Conservation (phyloP, 2,113 vertebrate species). For the Pachyramphus minor region DNA sequence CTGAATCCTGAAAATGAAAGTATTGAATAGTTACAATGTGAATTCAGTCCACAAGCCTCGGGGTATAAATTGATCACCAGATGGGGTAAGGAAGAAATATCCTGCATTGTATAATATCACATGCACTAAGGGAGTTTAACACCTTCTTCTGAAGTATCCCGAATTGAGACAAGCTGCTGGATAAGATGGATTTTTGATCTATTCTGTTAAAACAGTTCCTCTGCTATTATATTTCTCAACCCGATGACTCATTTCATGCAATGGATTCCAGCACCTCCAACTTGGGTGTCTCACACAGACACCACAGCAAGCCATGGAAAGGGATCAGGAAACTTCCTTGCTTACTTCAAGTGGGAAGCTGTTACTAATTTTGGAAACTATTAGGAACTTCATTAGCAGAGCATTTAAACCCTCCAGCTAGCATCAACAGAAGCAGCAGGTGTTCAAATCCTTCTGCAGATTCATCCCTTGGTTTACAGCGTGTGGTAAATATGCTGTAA, state of each 20-base stretch:
- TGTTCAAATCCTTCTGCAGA: background rate
- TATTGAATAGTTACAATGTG: background rate
- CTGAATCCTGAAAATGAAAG: background rate
- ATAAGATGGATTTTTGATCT: background rate
- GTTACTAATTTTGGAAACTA: background rate
- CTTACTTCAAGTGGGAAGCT: background rate
- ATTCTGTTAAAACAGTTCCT: background rate
- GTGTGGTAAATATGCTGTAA: background rate
- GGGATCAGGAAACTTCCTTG: background rate
- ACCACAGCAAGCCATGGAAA: background rate
- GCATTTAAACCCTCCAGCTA: background rate
- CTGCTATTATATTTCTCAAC: background rate
- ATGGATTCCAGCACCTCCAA: background rate
- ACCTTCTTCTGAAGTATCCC: slow-evolving; percentile 11
- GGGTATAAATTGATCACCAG: slow-evolving; percentile 28
- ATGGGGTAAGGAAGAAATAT: slow-evolving; percentile 4
- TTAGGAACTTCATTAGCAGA: background rate
- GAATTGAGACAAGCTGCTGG: slow-evolving; percentile 30
- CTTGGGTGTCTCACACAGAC: background rate
- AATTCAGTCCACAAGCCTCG: background rate
- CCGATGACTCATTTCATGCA: background rate
- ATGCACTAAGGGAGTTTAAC: background rate
- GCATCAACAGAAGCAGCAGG: background rate
- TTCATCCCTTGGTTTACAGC: background rate
- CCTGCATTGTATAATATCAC: background rate